These are phyloP conservation scores for Pherbina coryleti DNA, from an alignment of 2,888 invertebrate genomes.

Conservation along the genomic window DNA sequence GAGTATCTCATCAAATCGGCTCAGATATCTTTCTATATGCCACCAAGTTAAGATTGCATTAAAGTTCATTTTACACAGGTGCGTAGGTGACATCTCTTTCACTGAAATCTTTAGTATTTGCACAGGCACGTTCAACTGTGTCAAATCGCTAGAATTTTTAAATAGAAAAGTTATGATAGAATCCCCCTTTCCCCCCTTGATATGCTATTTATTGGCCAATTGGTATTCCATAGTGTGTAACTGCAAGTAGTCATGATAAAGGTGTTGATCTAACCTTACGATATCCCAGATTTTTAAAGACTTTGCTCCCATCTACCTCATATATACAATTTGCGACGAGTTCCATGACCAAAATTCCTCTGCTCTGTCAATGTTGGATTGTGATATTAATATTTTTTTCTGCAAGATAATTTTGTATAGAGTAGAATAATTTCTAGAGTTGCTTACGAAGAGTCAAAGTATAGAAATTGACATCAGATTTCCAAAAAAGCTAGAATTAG, in stretches of 20 bases:
- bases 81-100: too few relatives aligned
- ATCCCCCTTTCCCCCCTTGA: not conserved
- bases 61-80: too few relatives aligned
- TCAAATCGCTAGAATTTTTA: slow-evolving; percentile 44
- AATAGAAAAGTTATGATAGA: not conserved
- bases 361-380: too few relatives aligned
- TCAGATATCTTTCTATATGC: too few relatives aligned
- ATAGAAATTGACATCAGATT: too few relatives aligned
- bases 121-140: slow-evolving; percentile 49
- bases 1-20: too few relatives aligned
- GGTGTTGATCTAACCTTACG: slow-evolving; percentile 18
- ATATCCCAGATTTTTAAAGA: not conserved
- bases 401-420: not conserved
- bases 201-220: not conserved
- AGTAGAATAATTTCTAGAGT: not conserved
- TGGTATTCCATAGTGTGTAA: not conserved
- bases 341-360: too few relatives aligned
- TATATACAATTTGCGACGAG: too few relatives aligned
- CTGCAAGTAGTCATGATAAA: slow-evolving; percentile 7
- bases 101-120: not conserved
- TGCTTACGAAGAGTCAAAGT: too few relatives aligned
- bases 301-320: not conserved
- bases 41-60: too few relatives aligned
- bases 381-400: not conserved
- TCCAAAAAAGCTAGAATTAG: too few relatives aligned